Base-by-base conservation (phyloP, 2,797 vertebrate species). In the Neoniphon sammara region DNA sequence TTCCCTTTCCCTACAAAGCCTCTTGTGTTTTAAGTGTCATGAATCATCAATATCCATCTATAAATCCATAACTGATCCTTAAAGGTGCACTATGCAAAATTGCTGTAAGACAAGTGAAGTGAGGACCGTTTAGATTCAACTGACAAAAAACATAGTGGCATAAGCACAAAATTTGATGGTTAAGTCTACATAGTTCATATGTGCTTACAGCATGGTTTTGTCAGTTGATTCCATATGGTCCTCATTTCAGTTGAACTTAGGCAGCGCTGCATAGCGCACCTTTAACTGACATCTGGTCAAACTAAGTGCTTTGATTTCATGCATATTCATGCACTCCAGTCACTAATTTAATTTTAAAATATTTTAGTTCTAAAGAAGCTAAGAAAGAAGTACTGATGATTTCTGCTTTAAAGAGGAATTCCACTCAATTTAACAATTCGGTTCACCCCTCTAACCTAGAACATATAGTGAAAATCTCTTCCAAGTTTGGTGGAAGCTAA, bases 291-390 rank as follows among this genome's bases (percentile, higher is more conserved):
- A n/a, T n/a, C 31, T 58, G 18, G 9, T 20, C 21, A 34, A 58
- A 36, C 12, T 4, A 36, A 34, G 8, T 12, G 2, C 20, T 58
- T n/a, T 58, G 30, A 58, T 58, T 31, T 44, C 36, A 56, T 52
- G 54, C 46, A 34, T 25, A 68, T 57, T 5, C 36, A 60, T 47
- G 18, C 61, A 68, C 18, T 63, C 10, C 53, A 14, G 0, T 78
- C 21, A 47, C 68, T 60, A 20, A n/a, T 82, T 78, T 5, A 39
- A 71, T 62, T 73, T 12, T 49, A 42, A 57, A 62, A 63, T 42
- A 64, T 68, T 60, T 49, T 25, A 18, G 2, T 8, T 25, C 14
- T 36, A 23, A 75, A 77, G 39, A 1, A 68, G 80, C 31, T 21
- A 52, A 0, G 49, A 61, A 15, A 27, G 65, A 74, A 69, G 34